Evolutionary conservation across 2,888 invertebrate species (phyloP).

Genomic region (Cephus pygmeus): DNA sequence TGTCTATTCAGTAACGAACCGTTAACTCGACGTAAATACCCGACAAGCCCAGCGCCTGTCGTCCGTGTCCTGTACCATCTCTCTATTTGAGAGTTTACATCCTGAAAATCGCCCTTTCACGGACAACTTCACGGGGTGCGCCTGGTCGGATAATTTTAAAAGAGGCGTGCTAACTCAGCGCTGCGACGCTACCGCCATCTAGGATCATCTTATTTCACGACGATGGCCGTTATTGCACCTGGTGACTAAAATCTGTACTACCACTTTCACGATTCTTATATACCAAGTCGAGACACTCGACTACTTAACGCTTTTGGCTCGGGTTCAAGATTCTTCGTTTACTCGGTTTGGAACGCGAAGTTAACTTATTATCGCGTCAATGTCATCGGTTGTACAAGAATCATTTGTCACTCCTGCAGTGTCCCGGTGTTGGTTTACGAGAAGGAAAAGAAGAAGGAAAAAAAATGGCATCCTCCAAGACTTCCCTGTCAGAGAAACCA

Average conservation of each 20-base stretch:
- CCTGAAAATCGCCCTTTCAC: slow-evolving; percentile 50
- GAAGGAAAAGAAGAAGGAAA: not conserved
- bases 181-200: not conserved
- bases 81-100: slow-evolving; percentile 45
- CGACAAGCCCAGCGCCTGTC: slow-evolving; percentile 28
- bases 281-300: not conserved
- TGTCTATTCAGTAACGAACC: slow-evolving; percentile 57
- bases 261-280: not conserved
- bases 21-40: slow-evolving; percentile 61
- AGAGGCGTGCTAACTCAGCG: not conserved
- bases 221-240: not conserved
- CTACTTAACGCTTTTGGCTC: not conserved
- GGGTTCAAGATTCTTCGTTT: not conserved
- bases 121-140: slow-evolving; percentile 47
- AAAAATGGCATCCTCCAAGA: not conserved
- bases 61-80: slow-evolving; percentile 33
- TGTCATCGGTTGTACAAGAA: not conserved
- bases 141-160: not conserved
- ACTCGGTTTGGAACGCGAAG: not conserved
- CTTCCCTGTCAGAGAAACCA: not conserved
- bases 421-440: not conserved
- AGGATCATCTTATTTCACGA: not conserved
- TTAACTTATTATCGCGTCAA: not conserved
- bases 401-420: not conserved
- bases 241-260: not conserved